Percentiles rank a stretch among this genome's conserved stretches.
phyloP scores from a whole-genome alignment of 1,140 invertebrate species.

The Zaprionus tsacasi region DNA sequence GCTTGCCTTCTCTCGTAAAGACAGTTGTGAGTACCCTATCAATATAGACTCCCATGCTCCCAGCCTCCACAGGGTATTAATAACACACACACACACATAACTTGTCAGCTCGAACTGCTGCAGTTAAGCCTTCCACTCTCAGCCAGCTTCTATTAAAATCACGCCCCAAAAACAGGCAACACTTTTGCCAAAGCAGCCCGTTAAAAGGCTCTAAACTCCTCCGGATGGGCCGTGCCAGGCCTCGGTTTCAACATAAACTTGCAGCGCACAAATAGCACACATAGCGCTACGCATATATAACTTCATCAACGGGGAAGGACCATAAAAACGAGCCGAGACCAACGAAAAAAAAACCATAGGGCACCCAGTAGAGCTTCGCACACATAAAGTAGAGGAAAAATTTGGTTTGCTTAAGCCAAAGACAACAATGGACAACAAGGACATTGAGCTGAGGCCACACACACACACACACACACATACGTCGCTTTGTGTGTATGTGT shows the following conservation, averaged over 20 bases:
- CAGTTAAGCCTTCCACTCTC: background rate
- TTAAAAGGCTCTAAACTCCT: slow-evolving; percentile 8
- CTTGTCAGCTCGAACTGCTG: background rate
- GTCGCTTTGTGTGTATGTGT: slow-evolving; percentile 8
- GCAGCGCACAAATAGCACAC: slow-evolving; percentile 36
- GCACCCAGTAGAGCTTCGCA: slow-evolving; percentile 31
- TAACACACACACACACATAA: background rate
- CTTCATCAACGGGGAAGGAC: slow-evolving; percentile 60
- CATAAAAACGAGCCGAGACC: slow-evolving; percentile 40
- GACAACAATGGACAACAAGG: slow-evolving; percentile 34
- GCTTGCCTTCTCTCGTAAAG: too few species aligned
- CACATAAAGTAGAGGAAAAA: slow-evolving; percentile 39
- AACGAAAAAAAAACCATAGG: slow-evolving; percentile 42
- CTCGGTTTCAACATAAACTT: slow-evolving; percentile 29
- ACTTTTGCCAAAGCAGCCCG: slow-evolving; percentile 19
- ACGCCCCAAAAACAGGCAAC: slow-evolving; percentile 23
- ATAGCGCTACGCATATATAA: slow-evolving; percentile 50
- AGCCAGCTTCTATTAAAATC: slow-evolving; percentile 9
- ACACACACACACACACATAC: slow-evolving; percentile 21
- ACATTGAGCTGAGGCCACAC: slow-evolving; percentile 29
- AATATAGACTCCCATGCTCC: background rate
- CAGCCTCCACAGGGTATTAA: background rate
- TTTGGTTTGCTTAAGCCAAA: slow-evolving; percentile 14
- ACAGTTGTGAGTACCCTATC: background rate
- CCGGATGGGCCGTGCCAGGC: too few species aligned